Conservation (phyloP, 1,140 invertebrate species). For the Eciton burchellii region DNA sequence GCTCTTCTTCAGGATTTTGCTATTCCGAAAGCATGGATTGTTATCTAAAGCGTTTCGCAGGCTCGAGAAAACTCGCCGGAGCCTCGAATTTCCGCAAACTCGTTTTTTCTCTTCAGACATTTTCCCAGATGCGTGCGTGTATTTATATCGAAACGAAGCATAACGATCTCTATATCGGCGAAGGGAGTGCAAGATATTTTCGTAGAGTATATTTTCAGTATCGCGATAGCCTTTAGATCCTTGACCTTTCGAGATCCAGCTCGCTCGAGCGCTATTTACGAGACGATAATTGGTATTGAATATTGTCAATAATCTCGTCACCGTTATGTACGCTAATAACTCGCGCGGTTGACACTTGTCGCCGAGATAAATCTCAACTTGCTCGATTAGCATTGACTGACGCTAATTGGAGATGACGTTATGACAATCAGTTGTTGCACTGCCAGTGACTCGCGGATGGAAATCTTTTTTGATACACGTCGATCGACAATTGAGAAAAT, state of each 20-base stretch:
- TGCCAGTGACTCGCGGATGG: background rate
- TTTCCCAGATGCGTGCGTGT: no score
- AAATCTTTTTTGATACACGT: background rate
- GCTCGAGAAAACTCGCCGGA: background rate
- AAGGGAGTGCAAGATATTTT: no score
- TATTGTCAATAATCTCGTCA: constrained; percentile 51
- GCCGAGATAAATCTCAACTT: constrained; percentile 36
- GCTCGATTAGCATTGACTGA: constrained; percentile 31
- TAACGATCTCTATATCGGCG: no score
- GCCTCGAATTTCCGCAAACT: background rate
- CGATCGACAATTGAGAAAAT: constrained; percentile 9
- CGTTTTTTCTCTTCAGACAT: no score
- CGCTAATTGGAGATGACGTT: constrained; percentile 57
- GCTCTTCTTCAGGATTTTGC: background rate
- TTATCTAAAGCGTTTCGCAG: background rate
- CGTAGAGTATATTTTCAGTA: background rate
- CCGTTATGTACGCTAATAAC: constrained; percentile 61
- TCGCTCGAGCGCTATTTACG: background rate
- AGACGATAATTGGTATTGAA: constrained; percentile 62
- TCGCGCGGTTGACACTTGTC: constrained; percentile 37
- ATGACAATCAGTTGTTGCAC: constrained; percentile 21
- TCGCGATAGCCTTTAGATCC: constrained; percentile 24
- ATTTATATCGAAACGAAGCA: no score
- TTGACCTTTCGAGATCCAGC: constrained; percentile 48
- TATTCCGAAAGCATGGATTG: background rate